A percentile compares a stretch with the other conserved stretches of the same genome.
phyloP scores from a whole-genome alignment of 2,113 vertebrate genomes.

The Polypterus bichir region DNA sequence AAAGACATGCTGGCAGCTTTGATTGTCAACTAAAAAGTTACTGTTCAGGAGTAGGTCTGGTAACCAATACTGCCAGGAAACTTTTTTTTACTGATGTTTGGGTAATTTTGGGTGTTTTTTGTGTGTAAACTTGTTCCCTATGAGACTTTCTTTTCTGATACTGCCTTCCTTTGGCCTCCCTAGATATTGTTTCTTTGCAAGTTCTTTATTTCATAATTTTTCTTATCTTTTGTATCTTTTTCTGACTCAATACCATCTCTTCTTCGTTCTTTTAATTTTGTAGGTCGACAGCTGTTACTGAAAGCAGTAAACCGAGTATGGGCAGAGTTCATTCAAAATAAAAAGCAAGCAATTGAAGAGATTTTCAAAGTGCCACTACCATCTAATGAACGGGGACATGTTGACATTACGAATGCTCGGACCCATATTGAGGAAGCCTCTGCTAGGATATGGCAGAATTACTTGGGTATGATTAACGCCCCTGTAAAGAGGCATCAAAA shows the following conservation, averaged over 20 bases:
- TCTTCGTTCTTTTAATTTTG: conserved; percentile 11
- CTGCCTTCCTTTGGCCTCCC: too few relatives aligned
- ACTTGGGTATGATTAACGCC: conserved; percentile 61
- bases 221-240: conserved; percentile 4
- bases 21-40: too few relatives aligned
- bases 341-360: conserved; percentile 87
- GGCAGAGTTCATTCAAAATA: conserved; percentile 94
- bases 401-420: conserved; percentile 73
- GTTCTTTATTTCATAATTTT: background rate
- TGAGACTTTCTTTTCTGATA: too few relatives aligned
- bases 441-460: conserved; percentile 92
- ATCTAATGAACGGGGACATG: conserved; percentile 84
- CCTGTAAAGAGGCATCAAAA: too few relatives aligned
- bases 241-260: background rate
- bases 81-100: too few relatives aligned
- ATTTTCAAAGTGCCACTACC: conserved; percentile 87
- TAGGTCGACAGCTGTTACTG: conserved; percentile 88
- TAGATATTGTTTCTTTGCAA: too few relatives aligned
- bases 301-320: conserved; percentile 95
- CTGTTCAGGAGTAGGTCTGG: too few relatives aligned
- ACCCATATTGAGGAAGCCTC: conserved; percentile 82
- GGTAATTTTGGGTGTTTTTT: too few relatives aligned
- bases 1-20: too few relatives aligned
- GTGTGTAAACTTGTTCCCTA: too few relatives aligned
- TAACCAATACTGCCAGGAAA: too few relatives aligned